Base-by-base conservation (phyloP, 2,797 vertebrate species). In the Octomys mimax region DNA sequence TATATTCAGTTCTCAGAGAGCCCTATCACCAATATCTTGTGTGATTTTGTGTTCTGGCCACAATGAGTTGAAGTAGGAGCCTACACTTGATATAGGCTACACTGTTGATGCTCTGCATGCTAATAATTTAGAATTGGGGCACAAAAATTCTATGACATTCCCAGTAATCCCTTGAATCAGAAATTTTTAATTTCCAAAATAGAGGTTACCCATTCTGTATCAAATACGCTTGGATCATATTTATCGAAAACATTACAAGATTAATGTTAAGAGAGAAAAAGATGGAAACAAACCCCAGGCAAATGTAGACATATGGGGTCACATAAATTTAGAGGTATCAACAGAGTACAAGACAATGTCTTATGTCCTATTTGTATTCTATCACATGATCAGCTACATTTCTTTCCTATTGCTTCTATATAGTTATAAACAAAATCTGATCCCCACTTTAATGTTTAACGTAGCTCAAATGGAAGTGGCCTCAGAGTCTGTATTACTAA, bases 171-270 rank as follows among this genome's bases (percentile, higher is more conserved):
- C 21, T 93, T 91, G 36, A 77, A 89, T 12, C 52, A 77, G n/a
- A 95, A 79, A 70, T 19, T 21, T 87, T 54, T 75, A 88, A 46
- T 83, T 64, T 91, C n/a, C 64, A 52, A 2, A 94, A 79, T 13
- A 5, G 3, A 83, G 66, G 22, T 22, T 90, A 5, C 33, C 46
- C 42, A 84, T 87, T 87, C 22, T 66, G 14, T 19, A 9, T 87
- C 4, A 39, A 85, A 18, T 0, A 39, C 81, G 2, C 36, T 91
- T 89, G 33, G 42, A 66, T 13, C 1, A 49, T 59, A 16, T 91
- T 91, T 87, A 59, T 80, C 18, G 68, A 70, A 92, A 94, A 81
- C 3, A 39, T 33, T 12, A 94, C 57, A 83, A 95, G 95, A 87
- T 89, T 18, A 18, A 11, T 73, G 24, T 94, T 83, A 24, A 86